Evolutionary conservation across 92 coral and sea anemone species (phyloP), one percentile per base, ranked within the genome.

Genomic region (Actinostola sp.): DNA sequence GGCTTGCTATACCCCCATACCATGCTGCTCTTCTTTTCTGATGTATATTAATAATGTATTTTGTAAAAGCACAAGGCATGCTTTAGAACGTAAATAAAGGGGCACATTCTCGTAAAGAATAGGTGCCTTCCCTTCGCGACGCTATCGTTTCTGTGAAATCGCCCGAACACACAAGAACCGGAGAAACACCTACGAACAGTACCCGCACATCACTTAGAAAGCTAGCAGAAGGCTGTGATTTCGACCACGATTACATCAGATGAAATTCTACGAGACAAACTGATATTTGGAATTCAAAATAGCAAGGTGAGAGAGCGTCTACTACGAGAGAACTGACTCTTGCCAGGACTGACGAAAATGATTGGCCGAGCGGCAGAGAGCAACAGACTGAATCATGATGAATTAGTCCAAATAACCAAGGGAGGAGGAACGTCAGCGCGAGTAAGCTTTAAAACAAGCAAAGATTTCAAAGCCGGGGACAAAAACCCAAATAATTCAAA

Each of bases 171-270:
- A 29, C 91, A 81, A 50, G 79, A 84, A 52, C n/a, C 45, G 80
- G 0, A 80, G 84, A 0, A 81, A 84, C 54, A 32, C 79, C 32
- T 86, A 81, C 76, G 84, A 86, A 24, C 84, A 78, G 6, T 88
- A 83, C 31, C n/a, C 51, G 49, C 31, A 82, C 82, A 12, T 85
- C 92, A 0, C 62, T 78, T 9, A 46, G 82, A 53, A 88, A 88
- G 38, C 55, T 73, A 3, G 83, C 82, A 0, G 88, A 66, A 35
- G 65, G 79, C 3, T 87, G 88, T 26, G 75, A 87, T 11, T 77
- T 87, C 34, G 48, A 58, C n/a, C 13, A 70, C 82, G 0, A 78
- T 78, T 24, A 88, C 72, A 3, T 76, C 86, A 1, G 80, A 83
- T 9, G 88, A 78, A 45, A 78, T 83, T 14, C 51, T 75, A 2